These are phyloP conservation scores for Onychostruthus taczanowskii DNA, from an alignment of 2,113 vertebrate genomes.

Conservation along the genomic window DNA sequence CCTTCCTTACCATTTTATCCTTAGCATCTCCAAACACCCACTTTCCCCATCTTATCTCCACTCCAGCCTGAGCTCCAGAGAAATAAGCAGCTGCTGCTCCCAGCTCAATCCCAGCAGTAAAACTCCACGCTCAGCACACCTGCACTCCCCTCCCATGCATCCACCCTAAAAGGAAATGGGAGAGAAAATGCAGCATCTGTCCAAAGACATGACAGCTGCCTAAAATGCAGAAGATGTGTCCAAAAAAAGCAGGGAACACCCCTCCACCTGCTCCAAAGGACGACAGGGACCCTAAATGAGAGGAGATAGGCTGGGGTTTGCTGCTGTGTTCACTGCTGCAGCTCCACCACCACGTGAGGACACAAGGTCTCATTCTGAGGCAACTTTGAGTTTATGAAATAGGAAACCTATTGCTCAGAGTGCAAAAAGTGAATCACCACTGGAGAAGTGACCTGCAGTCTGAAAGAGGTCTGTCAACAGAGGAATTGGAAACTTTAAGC, in stretches of 20 bases:
- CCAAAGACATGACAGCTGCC: neutral
- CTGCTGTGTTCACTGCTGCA: neutral
- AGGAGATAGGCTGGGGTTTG: neutral
- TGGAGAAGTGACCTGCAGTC: slow-evolving; percentile 16
- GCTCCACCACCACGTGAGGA: neutral
- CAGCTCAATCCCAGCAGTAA: neutral
- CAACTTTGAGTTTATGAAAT: slow-evolving; percentile 21
- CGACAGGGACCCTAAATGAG: neutral
- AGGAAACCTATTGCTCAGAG: neutral
- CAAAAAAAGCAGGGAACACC: neutral
- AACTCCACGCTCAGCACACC: neutral
- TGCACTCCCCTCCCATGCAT: neutral
- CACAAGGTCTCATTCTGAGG: neutral
- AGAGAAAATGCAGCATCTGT: neutral
- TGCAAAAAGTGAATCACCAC: neutral
- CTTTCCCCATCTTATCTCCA: neutral
- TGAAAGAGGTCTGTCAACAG: neutral
- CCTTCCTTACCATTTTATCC: neutral
- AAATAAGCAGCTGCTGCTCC: neutral
- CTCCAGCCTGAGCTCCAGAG: neutral
- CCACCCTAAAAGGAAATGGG: neutral
- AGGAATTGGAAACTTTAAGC: slow-evolving; percentile 11
- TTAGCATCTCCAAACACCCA: neutral
- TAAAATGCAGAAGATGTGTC: neutral
- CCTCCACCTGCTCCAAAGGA: neutral